Base-by-base conservation (phyloP, 2,113 vertebrate species). In the Cryptotis parvus region DNA sequence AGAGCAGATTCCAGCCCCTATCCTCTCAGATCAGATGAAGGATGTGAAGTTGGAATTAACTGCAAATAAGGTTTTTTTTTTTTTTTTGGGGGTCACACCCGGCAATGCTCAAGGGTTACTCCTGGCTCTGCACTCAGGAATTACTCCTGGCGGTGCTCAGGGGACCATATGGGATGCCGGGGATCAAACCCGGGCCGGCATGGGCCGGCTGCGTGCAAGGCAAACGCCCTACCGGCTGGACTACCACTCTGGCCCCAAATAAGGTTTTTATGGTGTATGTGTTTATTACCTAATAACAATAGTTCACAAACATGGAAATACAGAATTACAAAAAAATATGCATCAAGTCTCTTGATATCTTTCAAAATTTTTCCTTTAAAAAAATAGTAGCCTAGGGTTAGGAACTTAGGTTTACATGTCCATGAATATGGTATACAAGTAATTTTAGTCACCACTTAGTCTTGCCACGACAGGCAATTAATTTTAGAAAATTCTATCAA, bases 281-380 rank as follows among this genome's bases (percentile, higher is more conserved):
- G 18, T 29, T 75, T 37, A 66, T 27, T 70, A 83, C 43, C 55
- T 15, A 87, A 77, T 37, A 45, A 61, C 8, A 80, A 15, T 26
- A 37, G 35, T 85, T 79, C 52, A 43, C 68, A 74, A 85, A 88
- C 9, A 74, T 49, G 18, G 39, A 26, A 90, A 78, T 37, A 74
- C 9, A 49, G 27, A 61, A 31, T 79, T 78, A 91, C 63, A 41
- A 33, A 55, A 77, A 0, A 3, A 91, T 49, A 61, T 81, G 49
- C 41, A 68, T 45, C 66, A 83, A 77, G 43, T 3, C 22, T 81
- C 52, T 31, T 79, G 33, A 80, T 29, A 33, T 20, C 29, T 81
- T 90, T 70, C 49, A 31, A 88, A 91, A 75, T 18, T 82, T 87
- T 45, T 65, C 83, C 84, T 61, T 61, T 43, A 80, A 63, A 55